Base-by-base conservation (phyloP, 2,113 vertebrate genomes). In the Mastomys natalensis region DNA sequence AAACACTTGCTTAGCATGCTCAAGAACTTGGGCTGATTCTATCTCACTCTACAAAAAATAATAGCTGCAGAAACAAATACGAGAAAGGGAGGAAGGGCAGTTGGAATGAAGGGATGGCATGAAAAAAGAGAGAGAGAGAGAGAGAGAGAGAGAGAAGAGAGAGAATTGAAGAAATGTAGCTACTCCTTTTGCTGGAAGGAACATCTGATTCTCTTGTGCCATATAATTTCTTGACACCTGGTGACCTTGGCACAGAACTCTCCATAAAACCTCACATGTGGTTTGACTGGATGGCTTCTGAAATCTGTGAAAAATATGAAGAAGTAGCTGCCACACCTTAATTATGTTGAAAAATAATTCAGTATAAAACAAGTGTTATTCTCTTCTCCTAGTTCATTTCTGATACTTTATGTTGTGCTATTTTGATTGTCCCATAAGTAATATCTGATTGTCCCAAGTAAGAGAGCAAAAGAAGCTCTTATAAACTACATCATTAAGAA, bases 1-100 rank as follows among this genome's bases (percentile, higher is more conserved):
- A 21, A 51, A 11, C 11, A 37, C 31, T 37, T 70, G 17, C 19
- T 45, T 70, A 70, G 3, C 9, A n/a, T 51, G 6, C 31, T 48
- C 45, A 87, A 87, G 43, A 3, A 34, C 64, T 16, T 70, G 19
- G 43, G 31, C 48, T 72, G 15, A 72, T 72, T 53, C 10, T 51
- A 53, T 16, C 29, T 2, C 21, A 11, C 31, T 51, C 43, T 87
- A 11, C 45, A 3, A 15, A 24, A n/a, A 15, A 37, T 24, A 24
- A 53, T 5, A 43, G 55, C 22, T 29, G 22, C 13, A 86, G 66
- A 64, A 48, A 2, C 1, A 24, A 29, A 84, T 17, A 70, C 9
- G 3, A 51, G 16, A 4, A 53, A 29, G 0, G 29, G 3, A 62
- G 43, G 16, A 12, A 15, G 4, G 5, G 0, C 11, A 37, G 10